Evolutionary conservation across 2,888 invertebrate genomes (phyloP), one percentile per base, ranked within the genome.

Genomic region (Azorinus chamasolen): DNA sequence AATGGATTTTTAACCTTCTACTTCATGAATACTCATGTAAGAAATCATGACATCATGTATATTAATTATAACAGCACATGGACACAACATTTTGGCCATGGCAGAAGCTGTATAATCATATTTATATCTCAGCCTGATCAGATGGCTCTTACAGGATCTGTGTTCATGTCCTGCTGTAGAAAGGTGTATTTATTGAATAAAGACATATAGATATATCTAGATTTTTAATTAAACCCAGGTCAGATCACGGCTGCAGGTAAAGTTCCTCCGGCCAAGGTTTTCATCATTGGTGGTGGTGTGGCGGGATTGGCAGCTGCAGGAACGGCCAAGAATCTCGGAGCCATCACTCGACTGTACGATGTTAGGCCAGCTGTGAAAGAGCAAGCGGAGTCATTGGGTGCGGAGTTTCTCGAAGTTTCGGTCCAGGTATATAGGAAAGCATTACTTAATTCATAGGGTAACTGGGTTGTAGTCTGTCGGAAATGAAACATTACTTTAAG

Each of bases 191-290:
- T 32, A 32, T 32, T 4, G 32, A 10, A 10, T 53, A n/a, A 25
- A 41, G 22, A 25, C 41, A 53, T 12, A 16, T 1, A 41, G 22
- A 25, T 25, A 53, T 12, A 16, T 1, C 37, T 41, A 32, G 10
- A 10, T 32, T 32, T 32, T 32, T 6, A 32, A 4, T 32, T 4
- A 6, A 32, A 6, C 58, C n/a, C 88, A 96, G 96, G 96, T 87
- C 97, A 97, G 94, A 97, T 97, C 93, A 97, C 97, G 14, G 97
- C 97, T 0, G 97, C 97, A 4, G 97, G 94, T 16, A 96, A 97
- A 91, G 96, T 97, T 24, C 97, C 97, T 0, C 97, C 97, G 8
- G 97, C 97, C 62, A 97, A 97, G 92, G 96, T 97, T 83, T 94
- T 97, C 82, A 96, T 97, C 43, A 96, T 97, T 85, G 97, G 97